Percentiles rank a stretch among this genome's conserved stretches.
Conservation (phyloP, 2,113 vertebrate genomes). For the Nothobranchius furzeri region DNA sequence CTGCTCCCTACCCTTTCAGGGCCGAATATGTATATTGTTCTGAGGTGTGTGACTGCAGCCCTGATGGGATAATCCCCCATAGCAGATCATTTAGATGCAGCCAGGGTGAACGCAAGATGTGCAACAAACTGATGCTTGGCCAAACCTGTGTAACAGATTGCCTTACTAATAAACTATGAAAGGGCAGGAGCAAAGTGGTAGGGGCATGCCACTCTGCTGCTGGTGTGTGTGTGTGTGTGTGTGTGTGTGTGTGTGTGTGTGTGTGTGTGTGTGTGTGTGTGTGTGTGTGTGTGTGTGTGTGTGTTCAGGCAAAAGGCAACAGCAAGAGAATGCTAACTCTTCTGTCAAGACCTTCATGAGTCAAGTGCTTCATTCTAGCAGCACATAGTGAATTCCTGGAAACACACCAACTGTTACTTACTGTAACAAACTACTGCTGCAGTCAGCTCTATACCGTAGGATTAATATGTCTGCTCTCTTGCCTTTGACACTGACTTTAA, state of each 20-base stretch:
- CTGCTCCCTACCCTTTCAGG: neutral
- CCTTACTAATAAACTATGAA: constrained; percentile 81
- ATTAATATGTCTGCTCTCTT: neutral
- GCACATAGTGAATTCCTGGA: neutral
- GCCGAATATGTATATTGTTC: constrained; percentile 43
- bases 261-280: constrained; percentile 12
- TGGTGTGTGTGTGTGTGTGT: constrained; percentile 13
- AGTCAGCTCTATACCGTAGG: neutral
- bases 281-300: constrained; percentile 19
- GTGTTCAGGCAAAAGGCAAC: constrained; percentile 4
- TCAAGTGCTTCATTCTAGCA: constrained; percentile 32
- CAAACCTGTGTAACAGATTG: constrained; percentile 78
- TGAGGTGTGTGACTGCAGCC: constrained; percentile 41
- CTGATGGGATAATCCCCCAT: constrained; percentile 55
- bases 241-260: constrained; percentile 7
- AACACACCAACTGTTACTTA: neutral
- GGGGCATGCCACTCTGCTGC: constrained; percentile 14
- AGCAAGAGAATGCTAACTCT: constrained; percentile 75
- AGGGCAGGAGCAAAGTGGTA: constrained; percentile 53
- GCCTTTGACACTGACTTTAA: constrained; percentile 7
- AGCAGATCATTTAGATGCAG: constrained; percentile 62
- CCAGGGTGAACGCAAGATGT: constrained; percentile 36
- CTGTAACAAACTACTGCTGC: neutral
- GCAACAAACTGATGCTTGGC: constrained; percentile 15
- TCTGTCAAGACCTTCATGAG: constrained; percentile 72